Base-by-base conservation (phyloP, 2,113 vertebrate genomes). In the Cyprinodon variegatus region DNA sequence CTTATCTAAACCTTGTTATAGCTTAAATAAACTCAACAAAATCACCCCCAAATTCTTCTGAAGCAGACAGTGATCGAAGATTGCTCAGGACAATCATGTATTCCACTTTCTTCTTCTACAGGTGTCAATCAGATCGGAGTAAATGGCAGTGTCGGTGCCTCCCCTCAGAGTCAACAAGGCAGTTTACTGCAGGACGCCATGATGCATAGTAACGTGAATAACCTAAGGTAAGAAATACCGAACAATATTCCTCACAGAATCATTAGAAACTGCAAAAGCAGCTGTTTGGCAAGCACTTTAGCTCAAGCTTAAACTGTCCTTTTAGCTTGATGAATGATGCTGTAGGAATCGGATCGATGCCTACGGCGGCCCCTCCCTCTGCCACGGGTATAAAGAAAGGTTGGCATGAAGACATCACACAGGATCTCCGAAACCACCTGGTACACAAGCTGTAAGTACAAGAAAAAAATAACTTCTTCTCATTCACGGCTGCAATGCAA, bases 331-430 rank as follows among this genome's bases (percentile, higher is more conserved):
- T 99, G 94, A 97, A 90, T 91, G 98, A 98, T 74, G 93, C 96
- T 86, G 86, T 95, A 76, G 95, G 92, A 79, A 84, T 97, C 67
- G 96, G 96, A 78, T 94, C 96, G 53, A 94, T 99, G 95, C 96
- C 97, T 86, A 94, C 96, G 78, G 96, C 96, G 80, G 94, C 94
- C 67, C 96, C 97, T 45, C 96, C 96, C 86, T 95, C 97, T 36
- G 94, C 89, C 75, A 93, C 95, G 0, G 96, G 96, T 84, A 98
- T 98, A 94, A 95, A 97, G 89, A 99, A 99, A 92, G 95, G 87
- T 57, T 99, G 98, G 97, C 97, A 97, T 67, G 96, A 96, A 89
- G 96, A 98, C 88, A 96, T 99, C 88, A 98, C 97, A 81, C 96
- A 99, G 94, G 97, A 99, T 91, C 95, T 99, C 78, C 93, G 97